These are phyloP conservation scores for Raja brachyura DNA, from an alignment of 2,113 vertebrate genomes.

Conservation along the genomic window DNA sequence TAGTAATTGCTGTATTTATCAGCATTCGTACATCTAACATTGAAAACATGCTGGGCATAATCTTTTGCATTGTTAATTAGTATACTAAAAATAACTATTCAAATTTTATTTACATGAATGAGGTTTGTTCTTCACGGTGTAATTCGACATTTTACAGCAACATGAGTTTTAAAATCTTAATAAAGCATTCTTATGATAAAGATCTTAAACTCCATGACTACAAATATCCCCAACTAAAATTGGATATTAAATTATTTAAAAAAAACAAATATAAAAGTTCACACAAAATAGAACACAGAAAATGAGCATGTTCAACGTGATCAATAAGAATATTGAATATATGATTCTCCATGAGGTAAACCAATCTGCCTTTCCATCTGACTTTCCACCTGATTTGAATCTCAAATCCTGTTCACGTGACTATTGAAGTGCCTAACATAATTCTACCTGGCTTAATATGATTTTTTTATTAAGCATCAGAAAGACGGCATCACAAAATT, in stretches of 20 bases:
- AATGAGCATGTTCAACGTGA: not conserved
- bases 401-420: not conserved
- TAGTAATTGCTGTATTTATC: not conserved
- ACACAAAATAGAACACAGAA: not conserved
- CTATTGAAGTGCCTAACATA: not conserved
- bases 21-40: not conserved
- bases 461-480: not conserved
- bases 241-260: not conserved
- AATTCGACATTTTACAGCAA: conserved; percentile 10
- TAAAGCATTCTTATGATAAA: not conserved
- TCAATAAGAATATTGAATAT: not conserved
- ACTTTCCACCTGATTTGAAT: not conserved
- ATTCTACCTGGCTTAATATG: not conserved
- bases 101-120: not conserved
- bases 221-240: not conserved
- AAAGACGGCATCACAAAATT: not conserved
- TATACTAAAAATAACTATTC: not conserved
- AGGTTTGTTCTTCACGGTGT: not conserved
- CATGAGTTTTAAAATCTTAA: not conserved
- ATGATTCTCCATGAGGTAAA: not conserved
- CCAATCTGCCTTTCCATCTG: not conserved
- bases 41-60: not conserved
- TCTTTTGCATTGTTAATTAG: not conserved
- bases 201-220: not conserved
- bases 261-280: not conserved